Conservation (phyloP, 2,888 invertebrate genomes). For the Pegoplata infirma region DNA sequence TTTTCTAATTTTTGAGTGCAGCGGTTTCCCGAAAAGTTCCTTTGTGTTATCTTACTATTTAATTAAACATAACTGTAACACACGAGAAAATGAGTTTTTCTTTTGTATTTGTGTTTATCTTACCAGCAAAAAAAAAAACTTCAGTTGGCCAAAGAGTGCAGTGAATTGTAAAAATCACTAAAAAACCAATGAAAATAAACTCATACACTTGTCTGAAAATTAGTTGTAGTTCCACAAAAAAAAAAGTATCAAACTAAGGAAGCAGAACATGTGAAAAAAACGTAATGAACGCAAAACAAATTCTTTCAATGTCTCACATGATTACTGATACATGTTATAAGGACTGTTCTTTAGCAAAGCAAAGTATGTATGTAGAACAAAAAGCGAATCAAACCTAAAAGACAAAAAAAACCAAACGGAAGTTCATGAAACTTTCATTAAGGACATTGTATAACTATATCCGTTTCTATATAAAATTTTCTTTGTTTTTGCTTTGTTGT, state of each 20-base stretch:
- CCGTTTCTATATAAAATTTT: constrained; percentile 66
- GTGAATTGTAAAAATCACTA: constrained; percentile 26
- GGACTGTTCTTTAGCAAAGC: constrained; percentile 34
- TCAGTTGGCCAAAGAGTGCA: constrained; percentile 35
- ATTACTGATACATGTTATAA: constrained; percentile 33
- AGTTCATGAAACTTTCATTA: constrained; percentile 77
- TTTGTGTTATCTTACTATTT: neutral
- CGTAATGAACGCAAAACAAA: constrained; percentile 51
- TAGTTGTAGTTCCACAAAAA: constrained; percentile 38
- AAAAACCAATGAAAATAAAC: constrained; percentile 49
- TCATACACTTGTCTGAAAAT: constrained; percentile 54
- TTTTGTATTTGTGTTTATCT: neutral
- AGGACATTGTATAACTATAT: constrained; percentile 72
- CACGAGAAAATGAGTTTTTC: neutral
- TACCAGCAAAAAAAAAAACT: neutral
- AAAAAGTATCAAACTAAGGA: constrained; percentile 35
- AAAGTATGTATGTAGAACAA: neutral
- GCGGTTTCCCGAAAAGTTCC: too few relatives aligned
- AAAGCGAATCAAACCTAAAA: too few relatives aligned
- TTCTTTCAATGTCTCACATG: constrained; percentile 56
- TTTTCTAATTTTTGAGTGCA: too few relatives aligned
- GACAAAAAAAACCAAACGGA: constrained; percentile 58
- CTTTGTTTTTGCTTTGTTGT: constrained; percentile 8
- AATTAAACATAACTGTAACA: neutral
- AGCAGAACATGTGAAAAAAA: constrained; percentile 28